Conservation (phyloP, 2,888 invertebrate genomes). For the Cryptophagus acutangulus region DNA sequence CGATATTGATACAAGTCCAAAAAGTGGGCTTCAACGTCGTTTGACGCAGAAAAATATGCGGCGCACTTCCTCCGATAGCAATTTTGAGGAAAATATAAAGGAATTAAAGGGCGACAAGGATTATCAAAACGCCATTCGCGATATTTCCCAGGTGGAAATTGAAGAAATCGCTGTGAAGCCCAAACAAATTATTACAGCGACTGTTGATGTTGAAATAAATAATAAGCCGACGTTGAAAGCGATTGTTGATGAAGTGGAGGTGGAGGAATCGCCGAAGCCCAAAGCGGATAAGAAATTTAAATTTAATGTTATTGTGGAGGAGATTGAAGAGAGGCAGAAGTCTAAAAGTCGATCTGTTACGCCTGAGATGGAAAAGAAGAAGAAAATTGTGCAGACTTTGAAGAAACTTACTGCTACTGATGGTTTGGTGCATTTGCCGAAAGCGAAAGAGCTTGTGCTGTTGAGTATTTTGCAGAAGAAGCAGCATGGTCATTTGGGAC, state of each 20-base stretch:
- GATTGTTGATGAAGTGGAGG: constrained; percentile 54
- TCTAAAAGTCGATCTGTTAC: constrained; percentile 12
- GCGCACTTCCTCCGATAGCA: constrained; percentile 29
- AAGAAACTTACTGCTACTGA: not conserved
- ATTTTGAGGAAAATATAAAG: constrained; percentile 15
- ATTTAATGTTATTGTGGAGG: constrained; percentile 44
- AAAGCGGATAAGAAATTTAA: constrained; percentile 40
- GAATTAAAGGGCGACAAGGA: constrained; percentile 22
- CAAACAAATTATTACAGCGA: constrained; percentile 54
- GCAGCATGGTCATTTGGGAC: constrained; percentile 21
- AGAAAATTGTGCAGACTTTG: constrained; percentile 4
- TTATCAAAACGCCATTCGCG: constrained; percentile 36
- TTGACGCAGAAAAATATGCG: constrained; percentile 34
- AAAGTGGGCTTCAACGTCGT: constrained; percentile 26
- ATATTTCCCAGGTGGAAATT: constrained; percentile 49
- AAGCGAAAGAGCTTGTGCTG: constrained; percentile 28
- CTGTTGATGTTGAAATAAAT: constrained; percentile 50
- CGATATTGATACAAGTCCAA: constrained; percentile 11
- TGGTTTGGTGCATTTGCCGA: constrained; percentile 28
- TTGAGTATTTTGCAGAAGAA: constrained; percentile 34
- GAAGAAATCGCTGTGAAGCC: constrained; percentile 50
- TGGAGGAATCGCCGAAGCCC: constrained; percentile 54
- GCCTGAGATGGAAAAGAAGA: not conserved
- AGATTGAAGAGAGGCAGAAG: constrained; percentile 24
- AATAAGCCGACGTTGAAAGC: constrained; percentile 52